These are phyloP conservation scores for Artemisiospiza belli DNA, from an alignment of 2,113 vertebrate genomes.

Conservation along the genomic window DNA sequence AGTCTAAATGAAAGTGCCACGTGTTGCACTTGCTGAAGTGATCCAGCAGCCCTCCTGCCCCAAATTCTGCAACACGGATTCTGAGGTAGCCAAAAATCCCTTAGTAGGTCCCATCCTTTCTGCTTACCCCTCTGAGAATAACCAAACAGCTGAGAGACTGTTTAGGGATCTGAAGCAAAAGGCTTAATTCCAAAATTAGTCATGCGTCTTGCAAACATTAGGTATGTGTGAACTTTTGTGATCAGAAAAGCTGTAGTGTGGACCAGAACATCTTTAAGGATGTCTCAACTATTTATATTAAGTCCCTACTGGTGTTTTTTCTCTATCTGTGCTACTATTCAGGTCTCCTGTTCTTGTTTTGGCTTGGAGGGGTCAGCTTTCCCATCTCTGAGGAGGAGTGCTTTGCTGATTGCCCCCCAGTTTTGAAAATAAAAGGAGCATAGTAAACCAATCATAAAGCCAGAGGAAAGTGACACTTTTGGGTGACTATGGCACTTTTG, in stretches of 20 bases:
- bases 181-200: not conserved
- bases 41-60: not conserved
- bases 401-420: not conserved
- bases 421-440: not conserved
- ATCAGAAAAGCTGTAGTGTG: not conserved
- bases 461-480: not conserved
- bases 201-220: not conserved
- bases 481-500: not conserved
- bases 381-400: not conserved
- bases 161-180: not conserved
- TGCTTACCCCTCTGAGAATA: not conserved
- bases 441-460: not conserved
- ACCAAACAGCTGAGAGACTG: not conserved
- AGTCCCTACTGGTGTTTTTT: not conserved
- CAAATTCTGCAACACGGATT: not conserved
- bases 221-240: not conserved
- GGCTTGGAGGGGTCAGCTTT: not conserved
- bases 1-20: not conserved
- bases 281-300: not conserved
- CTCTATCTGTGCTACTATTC: not conserved
- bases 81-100: not conserved
- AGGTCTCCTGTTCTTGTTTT: not conserved
- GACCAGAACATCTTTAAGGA: not conserved
- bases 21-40: not conserved
- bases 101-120: not conserved